Conservation (phyloP, 2,797 vertebrate genomes). For the Phrynocephalus guinanensis region DNA sequence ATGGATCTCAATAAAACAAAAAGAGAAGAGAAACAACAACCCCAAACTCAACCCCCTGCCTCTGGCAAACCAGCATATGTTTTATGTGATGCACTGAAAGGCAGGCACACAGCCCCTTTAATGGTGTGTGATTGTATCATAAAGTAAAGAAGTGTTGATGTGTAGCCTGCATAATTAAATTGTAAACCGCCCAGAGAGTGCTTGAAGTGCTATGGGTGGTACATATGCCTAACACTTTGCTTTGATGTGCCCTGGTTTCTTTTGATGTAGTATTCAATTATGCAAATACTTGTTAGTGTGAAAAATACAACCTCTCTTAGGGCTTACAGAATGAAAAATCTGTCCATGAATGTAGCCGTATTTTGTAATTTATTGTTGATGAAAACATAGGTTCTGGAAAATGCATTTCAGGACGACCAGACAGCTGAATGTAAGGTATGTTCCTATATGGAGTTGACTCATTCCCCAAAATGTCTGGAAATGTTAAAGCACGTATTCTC, state of each 20-base stretch:
- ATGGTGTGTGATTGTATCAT: background rate
- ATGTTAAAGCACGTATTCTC: slow-evolving; percentile 30
- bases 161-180: no score
- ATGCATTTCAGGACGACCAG: slow-evolving; percentile 51
- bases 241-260: background rate
- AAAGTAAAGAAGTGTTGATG: background rate
- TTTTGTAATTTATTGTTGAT: slow-evolving; percentile 38
- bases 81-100: background rate
- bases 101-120: background rate
- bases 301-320: background rate
- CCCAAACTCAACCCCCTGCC: no score
- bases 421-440: slow-evolving; percentile 41
- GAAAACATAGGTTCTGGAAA: slow-evolving; percentile 50
- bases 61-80: background rate
- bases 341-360: slow-evolving; percentile 29
- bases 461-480: slow-evolving; percentile 54
- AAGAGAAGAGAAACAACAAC: no score
- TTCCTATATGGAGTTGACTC: slow-evolving; percentile 50
- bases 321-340: background rate
- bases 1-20: background rate
- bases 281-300: background rate
- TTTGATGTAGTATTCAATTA: background rate
- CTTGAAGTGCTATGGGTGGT: no score
- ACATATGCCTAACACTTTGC: no score
- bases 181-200: no score